Evolutionary conservation across 2,888 invertebrate genomes (phyloP).

Genomic region (Oscheius sp.): DNA sequence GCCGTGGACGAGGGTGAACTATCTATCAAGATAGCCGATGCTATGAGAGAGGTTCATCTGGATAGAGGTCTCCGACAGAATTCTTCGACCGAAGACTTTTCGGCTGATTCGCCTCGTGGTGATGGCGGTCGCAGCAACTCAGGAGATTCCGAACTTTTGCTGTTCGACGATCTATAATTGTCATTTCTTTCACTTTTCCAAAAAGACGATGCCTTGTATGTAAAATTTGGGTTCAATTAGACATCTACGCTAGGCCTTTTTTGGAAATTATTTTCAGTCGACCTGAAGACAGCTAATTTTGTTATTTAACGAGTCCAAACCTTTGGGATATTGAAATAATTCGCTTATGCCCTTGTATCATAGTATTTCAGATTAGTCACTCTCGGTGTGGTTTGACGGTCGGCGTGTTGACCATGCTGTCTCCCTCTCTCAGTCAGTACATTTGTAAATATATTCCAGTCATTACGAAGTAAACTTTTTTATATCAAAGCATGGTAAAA

Average conservation of each 20-base stretch:
- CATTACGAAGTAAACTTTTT: constrained; percentile 11
- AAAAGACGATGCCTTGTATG: constrained; percentile 28
- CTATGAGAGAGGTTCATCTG: constrained; percentile 48
- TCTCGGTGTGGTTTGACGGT: constrained; percentile 10
- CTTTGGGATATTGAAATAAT: not conserved
- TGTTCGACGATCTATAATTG: constrained; percentile 31
- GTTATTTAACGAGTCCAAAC: not conserved
- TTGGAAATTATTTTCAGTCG: constrained; percentile 16
- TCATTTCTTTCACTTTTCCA: constrained; percentile 23
- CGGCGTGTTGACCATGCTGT: constrained; percentile 19
- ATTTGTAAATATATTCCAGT: constrained; percentile 3
- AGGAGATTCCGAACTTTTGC: constrained; percentile 27
- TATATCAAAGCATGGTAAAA: not conserved
- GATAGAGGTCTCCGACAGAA: constrained; percentile 1
- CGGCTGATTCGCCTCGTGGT: constrained; percentile 10
- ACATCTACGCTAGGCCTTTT: constrained; percentile 22
- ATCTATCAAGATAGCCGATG: constrained; percentile 57
- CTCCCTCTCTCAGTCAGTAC: not conserved
- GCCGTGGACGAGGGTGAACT: constrained; percentile 34
- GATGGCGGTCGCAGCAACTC: constrained; percentile 7
- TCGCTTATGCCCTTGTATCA: not conserved
- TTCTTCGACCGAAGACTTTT: constrained; percentile 24
- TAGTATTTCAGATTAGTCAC: not conserved
- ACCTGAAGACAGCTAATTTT: constrained; percentile 1
- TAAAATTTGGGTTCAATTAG: constrained; percentile 14